Evolutionary conservation across 2,888 invertebrate species (phyloP), one percentile per base, ranked within the genome.

Genomic region (Hyppa rectilinea): DNA sequence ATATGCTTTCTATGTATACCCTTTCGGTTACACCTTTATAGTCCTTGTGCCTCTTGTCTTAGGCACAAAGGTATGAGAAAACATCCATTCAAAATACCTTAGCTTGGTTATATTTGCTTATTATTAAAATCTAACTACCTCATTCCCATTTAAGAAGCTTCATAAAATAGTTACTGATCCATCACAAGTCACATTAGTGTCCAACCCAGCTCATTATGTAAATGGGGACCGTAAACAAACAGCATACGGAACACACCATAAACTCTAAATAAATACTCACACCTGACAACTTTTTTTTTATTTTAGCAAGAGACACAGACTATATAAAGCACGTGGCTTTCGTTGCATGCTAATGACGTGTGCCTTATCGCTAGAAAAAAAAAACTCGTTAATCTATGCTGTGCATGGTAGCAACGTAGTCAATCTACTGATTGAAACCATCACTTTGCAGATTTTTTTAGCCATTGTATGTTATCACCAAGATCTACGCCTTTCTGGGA

Each of bases 211-310:
- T 40, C 56, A 75, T 75, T 77, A 80, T 63, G 55, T 80, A 80
- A 80, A 80, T 53, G 12, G 20, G 17, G 0, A 61, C 71, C 78
- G 62, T 75, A 75, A 75, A 75, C 74, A 58, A 77, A 68, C 81
- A 68, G 12, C 55, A 75, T 75, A 67, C 78, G 81, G 78, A 78
- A 78, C 82, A 71, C 63, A 23, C 61, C 56, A 71, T 81, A 71
- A 81, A 71, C 49, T 61, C n/a, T n/a, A n/a, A n/a, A n/a, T n/a
- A n/a, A 63, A 70, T 65, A 81, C 80, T 78, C 68, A 49, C 52
- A 34, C 82, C 79, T 82, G 45, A 47, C 74, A 38, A 74, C 55
- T 71, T 81, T 83, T 71, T 81, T 83, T 81, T 81, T 75, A 47
- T 55, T 74, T 63, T 29, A 67, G 50, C 52, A 65, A 74, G 38